phyloP scores from a whole-genome alignment of 2,113 vertebrate genomes.

The Rhabdomys dilectus region DNA sequence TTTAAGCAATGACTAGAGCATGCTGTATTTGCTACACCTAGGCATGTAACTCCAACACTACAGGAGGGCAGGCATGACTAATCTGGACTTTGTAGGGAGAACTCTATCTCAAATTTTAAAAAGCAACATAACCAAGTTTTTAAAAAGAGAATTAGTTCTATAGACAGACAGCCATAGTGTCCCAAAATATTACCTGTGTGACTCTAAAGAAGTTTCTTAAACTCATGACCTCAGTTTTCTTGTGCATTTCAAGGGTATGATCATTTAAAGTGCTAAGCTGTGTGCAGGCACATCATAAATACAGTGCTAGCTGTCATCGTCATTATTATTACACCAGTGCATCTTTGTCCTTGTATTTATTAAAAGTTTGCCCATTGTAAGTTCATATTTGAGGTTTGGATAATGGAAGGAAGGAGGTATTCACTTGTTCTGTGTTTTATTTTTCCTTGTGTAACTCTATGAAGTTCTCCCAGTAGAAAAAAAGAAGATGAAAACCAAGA shows the following conservation, averaged over 20 bases:
- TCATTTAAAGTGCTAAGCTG: not conserved
- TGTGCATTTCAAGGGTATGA: not conserved
- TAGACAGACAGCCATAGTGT: not conserved
- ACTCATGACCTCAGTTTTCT: not conserved
- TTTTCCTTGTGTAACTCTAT: not conserved
- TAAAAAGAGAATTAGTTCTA: not conserved
- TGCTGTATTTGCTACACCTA: not conserved
- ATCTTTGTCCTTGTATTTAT: not conserved
- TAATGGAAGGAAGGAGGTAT: not conserved
- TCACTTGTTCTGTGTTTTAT: not conserved
- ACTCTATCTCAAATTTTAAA: not conserved
- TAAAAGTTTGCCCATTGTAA: not conserved
- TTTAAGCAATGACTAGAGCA: not conserved
- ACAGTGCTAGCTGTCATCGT: not conserved
- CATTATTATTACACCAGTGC: not conserved
- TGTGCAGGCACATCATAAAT: not conserved
- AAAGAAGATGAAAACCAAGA: constrained; percentile 20
- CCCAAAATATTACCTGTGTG: not conserved
- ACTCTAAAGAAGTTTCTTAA: not conserved
- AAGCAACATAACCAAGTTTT: not conserved
- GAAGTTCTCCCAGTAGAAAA: not conserved
- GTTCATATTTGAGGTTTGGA: not conserved
- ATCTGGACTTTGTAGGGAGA: not conserved
- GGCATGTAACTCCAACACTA: not conserved
- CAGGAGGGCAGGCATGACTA: not conserved